Evolutionary conservation across 2,113 vertebrate species (phyloP).

Genomic region (Mormyrus iriodes): DNA sequence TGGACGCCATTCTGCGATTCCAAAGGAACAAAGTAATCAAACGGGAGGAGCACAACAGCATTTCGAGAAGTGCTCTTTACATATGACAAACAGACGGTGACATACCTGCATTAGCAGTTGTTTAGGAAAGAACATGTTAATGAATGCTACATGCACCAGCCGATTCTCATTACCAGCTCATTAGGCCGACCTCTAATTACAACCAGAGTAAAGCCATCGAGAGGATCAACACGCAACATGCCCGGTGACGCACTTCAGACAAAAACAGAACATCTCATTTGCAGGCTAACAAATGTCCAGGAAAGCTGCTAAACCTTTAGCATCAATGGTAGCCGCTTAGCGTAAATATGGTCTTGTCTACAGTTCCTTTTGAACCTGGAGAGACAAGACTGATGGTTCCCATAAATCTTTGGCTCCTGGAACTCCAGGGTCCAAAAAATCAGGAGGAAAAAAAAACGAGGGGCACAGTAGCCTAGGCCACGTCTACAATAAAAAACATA

Average conservation of each 20-base stretch:
- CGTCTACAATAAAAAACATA: background rate
- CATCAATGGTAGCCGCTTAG: background rate
- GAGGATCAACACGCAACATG: background rate
- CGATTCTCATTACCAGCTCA: background rate
- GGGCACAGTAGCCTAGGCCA: background rate
- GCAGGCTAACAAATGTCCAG: background rate
- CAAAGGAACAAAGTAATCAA: background rate
- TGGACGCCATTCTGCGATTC: background rate
- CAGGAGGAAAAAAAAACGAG: background rate
- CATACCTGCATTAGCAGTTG: background rate
- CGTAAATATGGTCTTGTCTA: background rate
- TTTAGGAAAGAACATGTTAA: background rate
- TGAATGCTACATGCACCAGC: background rate
- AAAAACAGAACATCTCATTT: slow-evolving; percentile 7
- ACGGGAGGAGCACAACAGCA: background rate
- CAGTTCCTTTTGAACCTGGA: background rate
- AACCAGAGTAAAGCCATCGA: background rate
- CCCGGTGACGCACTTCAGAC: background rate
- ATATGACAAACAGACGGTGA: background rate
- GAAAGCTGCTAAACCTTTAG: background rate
- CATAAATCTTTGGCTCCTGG: background rate
- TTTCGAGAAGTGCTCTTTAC: background rate
- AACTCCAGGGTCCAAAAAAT: background rate
- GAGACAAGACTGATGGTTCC: background rate
- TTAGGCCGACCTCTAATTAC: background rate